Evolutionary conservation across 2,797 vertebrate genomes (phyloP).

Genomic region (Carapus acus): DNA sequence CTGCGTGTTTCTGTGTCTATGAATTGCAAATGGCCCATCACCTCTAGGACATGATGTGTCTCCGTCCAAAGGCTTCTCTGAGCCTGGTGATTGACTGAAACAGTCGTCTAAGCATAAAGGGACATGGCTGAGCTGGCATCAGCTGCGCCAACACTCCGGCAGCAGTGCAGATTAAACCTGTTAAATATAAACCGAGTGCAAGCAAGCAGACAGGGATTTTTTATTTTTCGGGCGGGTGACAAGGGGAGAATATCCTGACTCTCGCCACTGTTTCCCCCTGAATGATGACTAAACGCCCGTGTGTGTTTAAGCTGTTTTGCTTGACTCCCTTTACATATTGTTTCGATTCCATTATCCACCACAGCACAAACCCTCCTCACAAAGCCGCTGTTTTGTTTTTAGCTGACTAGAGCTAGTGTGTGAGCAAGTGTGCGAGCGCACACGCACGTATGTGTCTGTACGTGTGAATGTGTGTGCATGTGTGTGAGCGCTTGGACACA

Average conservation of each 20-base stretch:
- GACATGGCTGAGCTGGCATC: conserved; percentile 7
- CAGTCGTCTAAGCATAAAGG: conserved; percentile 10
- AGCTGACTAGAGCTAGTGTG: conserved; percentile 7
- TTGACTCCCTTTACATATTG: conserved; percentile 19
- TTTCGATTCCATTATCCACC: conserved; percentile 9
- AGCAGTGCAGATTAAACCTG: conserved; percentile 14
- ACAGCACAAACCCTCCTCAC: conserved; percentile 16
- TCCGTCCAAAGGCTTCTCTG: too few species aligned
- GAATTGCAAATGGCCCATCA: too few species aligned
- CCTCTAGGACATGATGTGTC: too few species aligned
- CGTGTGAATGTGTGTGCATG: conserved; percentile 4
- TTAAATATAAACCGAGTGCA: conserved; percentile 24
- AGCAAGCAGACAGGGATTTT: too few species aligned
- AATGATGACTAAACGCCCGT: conserved; percentile 24
- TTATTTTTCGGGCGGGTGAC: too few species aligned
- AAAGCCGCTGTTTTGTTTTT: conserved; percentile 32
- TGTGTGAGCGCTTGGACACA: conserved; percentile 38
- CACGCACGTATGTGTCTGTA: conserved; percentile 30
- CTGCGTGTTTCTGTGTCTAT: too few species aligned
- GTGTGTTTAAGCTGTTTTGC: conserved; percentile 27
- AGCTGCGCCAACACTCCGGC: too few species aligned
- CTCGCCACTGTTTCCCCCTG: not conserved
- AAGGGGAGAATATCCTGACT: conserved; percentile 2
- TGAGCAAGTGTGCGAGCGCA: conserved; percentile 2
- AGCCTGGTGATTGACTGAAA: too few species aligned